phyloP scores from a whole-genome alignment of 2,113 vertebrate species.

The Mustelus asterias region DNA sequence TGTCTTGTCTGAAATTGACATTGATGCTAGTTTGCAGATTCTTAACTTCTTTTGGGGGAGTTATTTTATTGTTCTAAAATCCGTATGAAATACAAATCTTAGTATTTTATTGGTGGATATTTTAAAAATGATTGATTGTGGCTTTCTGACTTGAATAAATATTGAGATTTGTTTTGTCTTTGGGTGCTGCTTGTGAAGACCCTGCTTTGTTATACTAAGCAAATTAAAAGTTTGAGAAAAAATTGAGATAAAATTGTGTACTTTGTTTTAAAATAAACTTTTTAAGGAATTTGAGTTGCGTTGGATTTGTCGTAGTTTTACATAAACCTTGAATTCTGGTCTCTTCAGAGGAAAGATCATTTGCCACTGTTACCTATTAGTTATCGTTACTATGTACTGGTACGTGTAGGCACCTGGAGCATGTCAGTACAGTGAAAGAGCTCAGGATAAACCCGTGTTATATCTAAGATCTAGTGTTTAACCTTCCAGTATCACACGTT shows the following conservation, averaged over 20 bases:
- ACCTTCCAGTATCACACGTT: not conserved
- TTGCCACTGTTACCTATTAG: constrained; percentile 12
- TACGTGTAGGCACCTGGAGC: not conserved
- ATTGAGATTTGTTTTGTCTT: not conserved
- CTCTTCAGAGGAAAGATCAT: not conserved
- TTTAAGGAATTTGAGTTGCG: not conserved
- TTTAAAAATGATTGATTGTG: not conserved
- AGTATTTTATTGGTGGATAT: not conserved
- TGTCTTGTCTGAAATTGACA: constrained; percentile 37
- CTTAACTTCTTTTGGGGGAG: not conserved
- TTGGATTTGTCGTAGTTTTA: not conserved
- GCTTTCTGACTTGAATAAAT: not conserved
- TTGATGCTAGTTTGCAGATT: not conserved
- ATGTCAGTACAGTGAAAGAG: not conserved
- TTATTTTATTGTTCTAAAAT: not conserved
- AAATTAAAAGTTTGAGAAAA: not conserved
- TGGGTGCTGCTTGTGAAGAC: not conserved
- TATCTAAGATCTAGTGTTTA: not conserved
- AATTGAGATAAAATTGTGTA: not conserved
- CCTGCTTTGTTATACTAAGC: not conserved
- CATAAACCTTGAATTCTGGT: not conserved
- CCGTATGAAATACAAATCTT: not conserved
- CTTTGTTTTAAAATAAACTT: not conserved
- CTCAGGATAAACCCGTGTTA: not conserved
- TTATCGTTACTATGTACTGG: not conserved